Base-by-base conservation (phyloP, 2,113 vertebrate species). In the Sylvicapra grimmia region DNA sequence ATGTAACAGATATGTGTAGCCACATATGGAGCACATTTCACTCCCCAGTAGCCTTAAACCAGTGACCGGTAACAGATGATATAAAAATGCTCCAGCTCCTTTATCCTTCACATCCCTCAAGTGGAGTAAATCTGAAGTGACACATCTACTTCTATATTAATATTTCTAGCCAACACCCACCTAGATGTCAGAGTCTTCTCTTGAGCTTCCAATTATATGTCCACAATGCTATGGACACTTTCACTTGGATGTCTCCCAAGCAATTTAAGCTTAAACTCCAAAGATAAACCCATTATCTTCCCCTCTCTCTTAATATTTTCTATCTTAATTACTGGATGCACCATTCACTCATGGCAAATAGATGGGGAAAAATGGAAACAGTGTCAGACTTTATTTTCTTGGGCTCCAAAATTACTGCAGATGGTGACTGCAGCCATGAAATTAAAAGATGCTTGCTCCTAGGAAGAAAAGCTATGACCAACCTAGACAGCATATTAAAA, bases 21-120 rank as follows among this genome's bases (percentile, higher is more conserved):
- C 53, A 23, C 21, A 1, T 31, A 8, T 23, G 8, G 11, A 58
- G 13, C 29, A 36, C 59, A 15, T 2, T 44, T 15, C 18, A 27
- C 7, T 83, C 5, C 49, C 88, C 72, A 51, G 29, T 58, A 93
- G 3, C 29, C 33, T 68, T 68, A 54, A 13, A 11, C 16, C 53
- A 14, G 10, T 56, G 56, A 53, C n/a, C 44, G 53, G 4, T 15
- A 23, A 86, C 13, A 44, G 18, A 36, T 51, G 44, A 75, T 63
- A 1, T 51, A 56, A 77, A 83, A 59, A 6, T 21, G 23, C 23
- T 49, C 31, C 1, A n/a, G 0, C 33, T 61, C 77, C 13, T 9
- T 89, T n/a, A 23, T 2, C 4, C 5, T 16, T 65, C n/a, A 6
- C 25, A 29, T 2, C 5, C 4, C 16, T 65, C n/a, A 3, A 10